Percentiles rank a stretch among this genome's conserved stretches.
Conservation (phyloP, 2,113 vertebrate genomes). For the Rousettus leschenaultii region DNA sequence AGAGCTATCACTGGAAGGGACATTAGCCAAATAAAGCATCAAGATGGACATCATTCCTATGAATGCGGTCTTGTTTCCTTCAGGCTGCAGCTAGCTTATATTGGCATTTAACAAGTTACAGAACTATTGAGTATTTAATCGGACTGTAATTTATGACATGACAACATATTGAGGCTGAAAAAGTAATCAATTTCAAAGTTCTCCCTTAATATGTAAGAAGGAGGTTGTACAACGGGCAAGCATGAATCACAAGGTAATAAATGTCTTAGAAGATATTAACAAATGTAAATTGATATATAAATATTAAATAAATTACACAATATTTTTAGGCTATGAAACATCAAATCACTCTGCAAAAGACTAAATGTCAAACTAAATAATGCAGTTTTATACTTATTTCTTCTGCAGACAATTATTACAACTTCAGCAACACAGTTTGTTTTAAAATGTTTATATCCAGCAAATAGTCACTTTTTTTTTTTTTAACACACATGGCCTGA, state of each 20-base stretch:
- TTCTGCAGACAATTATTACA: slow-evolving; percentile 41
- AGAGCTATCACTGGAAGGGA: not conserved
- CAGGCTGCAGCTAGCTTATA: not conserved
- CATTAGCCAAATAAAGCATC: not conserved
- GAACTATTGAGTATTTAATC: slow-evolving; percentile 37
- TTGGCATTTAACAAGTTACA: slow-evolving; percentile 21
- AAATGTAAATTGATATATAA: slow-evolving; percentile 66
- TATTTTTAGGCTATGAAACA: slow-evolving; percentile 59
- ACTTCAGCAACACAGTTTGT: slow-evolving; percentile 14
- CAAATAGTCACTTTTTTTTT: not conserved
- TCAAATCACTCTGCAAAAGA: slow-evolving; percentile 52
- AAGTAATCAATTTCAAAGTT: slow-evolving; percentile 43
- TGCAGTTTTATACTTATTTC: slow-evolving; percentile 47
- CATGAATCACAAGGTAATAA: slow-evolving; percentile 66
- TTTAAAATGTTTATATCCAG: slow-evolving; percentile 36
- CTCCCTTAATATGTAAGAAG: slow-evolving; percentile 41
- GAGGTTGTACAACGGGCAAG: not conserved
- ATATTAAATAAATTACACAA: slow-evolving; percentile 68
- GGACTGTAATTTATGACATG: slow-evolving; percentile 24
- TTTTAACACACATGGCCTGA: not conserved
- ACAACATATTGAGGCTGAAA: slow-evolving; percentile 21
- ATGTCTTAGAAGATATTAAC: slow-evolving; percentile 54
- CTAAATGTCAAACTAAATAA: slow-evolving; percentile 68
- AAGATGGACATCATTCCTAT: not conserved
- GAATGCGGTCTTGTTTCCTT: not conserved